Base-by-base conservation (phyloP, 2,797 vertebrate species). In the Danio jaintianensis region DNA sequence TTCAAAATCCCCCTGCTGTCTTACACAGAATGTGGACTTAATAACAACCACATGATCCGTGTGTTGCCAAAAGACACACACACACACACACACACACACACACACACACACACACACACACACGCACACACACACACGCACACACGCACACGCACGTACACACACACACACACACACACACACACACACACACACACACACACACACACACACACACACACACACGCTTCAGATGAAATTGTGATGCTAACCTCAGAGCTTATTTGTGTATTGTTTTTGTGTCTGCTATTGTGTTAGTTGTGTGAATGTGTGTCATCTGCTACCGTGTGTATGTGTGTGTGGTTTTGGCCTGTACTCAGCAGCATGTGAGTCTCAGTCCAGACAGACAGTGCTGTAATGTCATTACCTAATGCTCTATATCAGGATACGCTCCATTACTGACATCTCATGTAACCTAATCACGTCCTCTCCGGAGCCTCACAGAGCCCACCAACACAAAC, bases 1-100 rank as follows among this genome's bases (percentile, higher is more conserved):
- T 82, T 80, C 75, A 80, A 53, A 77, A 68, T 86, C 87, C 82
- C 87, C 10, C 22, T 81, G 79, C 87, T 86, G 84, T 89, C 87
- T 88, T 90, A 85, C 88, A 87, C 86, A 64, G 53, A 81, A 89
- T 55, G 78, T 42, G 15, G 80, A 48, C 73, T 86, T 89, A 89
- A 92, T 93, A 85, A 88, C 87, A 92, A 92, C 92, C 90, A 93
- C 87, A 92, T 92, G 92, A 85, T 84, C 74, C 43, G 75, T 87
- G 77, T 72, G 67, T 74, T 62, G 66, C 91, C 90, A 89, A 90
- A 85, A 79, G 80, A 85, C 76, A 64, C 64, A 38, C 59, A 29
- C 18, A 8, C 13, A 12, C 20, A 29, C 29, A 29, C 29, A n/a
- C n/a, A n/a, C n/a, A n/a, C n/a, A n/a, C n/a, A n/a, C n/a, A n/a